phyloP scores from a whole-genome alignment of 2,113 vertebrate genomes.

The Bagarius yarrelli region DNA sequence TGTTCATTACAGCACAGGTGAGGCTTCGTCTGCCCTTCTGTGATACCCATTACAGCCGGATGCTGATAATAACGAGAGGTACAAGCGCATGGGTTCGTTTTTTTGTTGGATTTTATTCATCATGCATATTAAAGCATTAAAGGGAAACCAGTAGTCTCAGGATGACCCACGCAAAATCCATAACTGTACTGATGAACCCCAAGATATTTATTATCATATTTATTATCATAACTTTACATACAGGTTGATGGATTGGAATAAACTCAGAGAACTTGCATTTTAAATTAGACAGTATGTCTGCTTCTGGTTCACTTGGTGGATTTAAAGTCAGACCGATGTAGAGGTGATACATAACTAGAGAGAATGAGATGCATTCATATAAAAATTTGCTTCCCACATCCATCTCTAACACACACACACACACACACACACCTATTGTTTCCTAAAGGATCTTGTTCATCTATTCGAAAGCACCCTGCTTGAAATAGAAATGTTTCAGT shows the following conservation, averaged over 20 bases:
- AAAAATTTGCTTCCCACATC: slow-evolving; percentile 56
- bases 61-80: not conserved
- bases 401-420: slow-evolving; percentile 41
- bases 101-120: not conserved
- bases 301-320: not conserved
- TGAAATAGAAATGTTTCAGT: slow-evolving; percentile 59
- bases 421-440: slow-evolving; percentile 53
- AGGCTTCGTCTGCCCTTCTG: not conserved
- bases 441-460: slow-evolving; percentile 54
- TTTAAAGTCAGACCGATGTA: slow-evolving; percentile 53
- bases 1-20: slow-evolving; percentile 32
- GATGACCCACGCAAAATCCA: not conserved
- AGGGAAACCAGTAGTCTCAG: not conserved
- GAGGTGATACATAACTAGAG: slow-evolving; percentile 58
- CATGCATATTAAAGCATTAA: not conserved
- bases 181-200: not conserved
- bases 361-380: slow-evolving; percentile 65
- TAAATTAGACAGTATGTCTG: slow-evolving; percentile 17
- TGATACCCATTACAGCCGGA: not conserved
- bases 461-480: slow-evolving; percentile 57
- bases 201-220: not conserved
- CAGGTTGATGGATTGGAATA: slow-evolving; percentile 7
- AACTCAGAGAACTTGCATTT: not conserved
- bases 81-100: not conserved
- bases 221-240: not conserved